phyloP scores from a whole-genome alignment of 2,113 vertebrate species.

The Mellivora capensis region DNA sequence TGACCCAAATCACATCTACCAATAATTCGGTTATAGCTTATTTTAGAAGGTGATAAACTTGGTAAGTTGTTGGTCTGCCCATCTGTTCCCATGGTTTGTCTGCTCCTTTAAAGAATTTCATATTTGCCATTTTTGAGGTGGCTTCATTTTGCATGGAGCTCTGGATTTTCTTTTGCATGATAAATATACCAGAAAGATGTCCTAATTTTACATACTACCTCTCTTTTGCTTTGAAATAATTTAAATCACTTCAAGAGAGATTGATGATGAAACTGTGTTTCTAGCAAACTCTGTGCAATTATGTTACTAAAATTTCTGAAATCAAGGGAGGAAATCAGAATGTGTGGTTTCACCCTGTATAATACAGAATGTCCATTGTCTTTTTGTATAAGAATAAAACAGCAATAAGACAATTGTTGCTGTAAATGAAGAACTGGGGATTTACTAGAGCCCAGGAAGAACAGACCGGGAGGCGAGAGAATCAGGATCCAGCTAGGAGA shows the following conservation, averaged over 20 bases:
- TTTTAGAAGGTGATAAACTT: constrained; percentile 40
- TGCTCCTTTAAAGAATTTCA: constrained; percentile 10
- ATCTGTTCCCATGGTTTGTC: constrained; percentile 31
- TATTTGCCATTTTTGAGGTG: not conserved
- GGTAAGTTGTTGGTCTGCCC: not conserved
- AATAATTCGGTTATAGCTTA: not conserved
- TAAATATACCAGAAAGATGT: not conserved
- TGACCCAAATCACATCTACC: not conserved
- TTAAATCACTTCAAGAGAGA: constrained; percentile 15
- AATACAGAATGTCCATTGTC: not conserved
- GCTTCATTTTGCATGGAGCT: not conserved
- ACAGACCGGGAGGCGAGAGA: not conserved
- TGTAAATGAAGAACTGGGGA: not conserved
- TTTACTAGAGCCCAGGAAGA: not conserved
- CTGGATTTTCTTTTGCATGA: not conserved
- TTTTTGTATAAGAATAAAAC: not conserved
- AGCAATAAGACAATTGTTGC: too few species aligned
- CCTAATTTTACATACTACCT: not conserved
- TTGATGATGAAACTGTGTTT: not conserved
- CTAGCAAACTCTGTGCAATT: not conserved
- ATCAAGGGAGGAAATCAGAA: not conserved
- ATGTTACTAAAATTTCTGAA: not conserved
- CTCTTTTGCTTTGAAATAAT: constrained; percentile 30
- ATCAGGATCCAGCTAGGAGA: not conserved
- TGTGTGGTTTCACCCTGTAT: not conserved